Evolutionary conservation across 1,140 invertebrate genomes (phyloP).

Genomic region (Drosophila repletoides): DNA sequence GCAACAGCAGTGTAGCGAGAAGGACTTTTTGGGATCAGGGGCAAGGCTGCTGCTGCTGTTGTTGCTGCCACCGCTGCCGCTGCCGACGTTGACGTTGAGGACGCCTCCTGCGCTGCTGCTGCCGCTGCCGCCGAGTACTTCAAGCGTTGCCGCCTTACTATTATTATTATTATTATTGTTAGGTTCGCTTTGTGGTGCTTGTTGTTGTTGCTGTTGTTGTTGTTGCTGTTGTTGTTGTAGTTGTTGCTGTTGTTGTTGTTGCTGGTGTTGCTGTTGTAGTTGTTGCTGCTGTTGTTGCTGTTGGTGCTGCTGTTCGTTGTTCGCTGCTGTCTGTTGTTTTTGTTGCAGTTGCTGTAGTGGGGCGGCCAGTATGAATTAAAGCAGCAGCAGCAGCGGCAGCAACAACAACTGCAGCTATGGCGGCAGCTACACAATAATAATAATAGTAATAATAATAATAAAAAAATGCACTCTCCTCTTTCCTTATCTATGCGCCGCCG

Average conservation of each 20-base stretch:
- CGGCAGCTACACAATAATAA: constrained; percentile 16
- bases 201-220: neutral
- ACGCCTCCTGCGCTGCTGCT: constrained; percentile 22
- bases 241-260: constrained; percentile 36
- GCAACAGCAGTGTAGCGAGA: constrained; percentile 83
- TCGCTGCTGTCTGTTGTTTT: constrained; percentile 51
- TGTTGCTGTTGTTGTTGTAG: constrained; percentile 2
- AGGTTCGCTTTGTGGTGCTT: neutral
- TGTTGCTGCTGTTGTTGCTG: constrained; percentile 25
- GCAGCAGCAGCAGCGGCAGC: constrained; percentile 47
- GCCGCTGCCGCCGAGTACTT: neutral
- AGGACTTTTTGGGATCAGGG: constrained; percentile 77
- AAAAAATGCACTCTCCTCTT: too few species aligned
- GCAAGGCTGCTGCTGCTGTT: constrained; percentile 54
- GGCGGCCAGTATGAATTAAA: constrained; percentile 82
- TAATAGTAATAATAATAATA: constrained; percentile 2
- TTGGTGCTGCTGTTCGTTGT: constrained; percentile 29
- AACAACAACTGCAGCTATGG: constrained; percentile 31
- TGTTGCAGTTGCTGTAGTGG: constrained; percentile 69
- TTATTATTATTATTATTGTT: constrained; percentile 5
- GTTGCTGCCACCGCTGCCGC: constrained; percentile 41
- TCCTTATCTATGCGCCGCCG: too few species aligned
- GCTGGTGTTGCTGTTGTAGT: neutral
- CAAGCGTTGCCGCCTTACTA: neutral
- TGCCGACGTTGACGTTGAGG: too few species aligned